Evolutionary conservation across 2,113 vertebrate genomes (phyloP), one percentile per base, ranked within the genome.

Genomic region (Camelus bactrianus): DNA sequence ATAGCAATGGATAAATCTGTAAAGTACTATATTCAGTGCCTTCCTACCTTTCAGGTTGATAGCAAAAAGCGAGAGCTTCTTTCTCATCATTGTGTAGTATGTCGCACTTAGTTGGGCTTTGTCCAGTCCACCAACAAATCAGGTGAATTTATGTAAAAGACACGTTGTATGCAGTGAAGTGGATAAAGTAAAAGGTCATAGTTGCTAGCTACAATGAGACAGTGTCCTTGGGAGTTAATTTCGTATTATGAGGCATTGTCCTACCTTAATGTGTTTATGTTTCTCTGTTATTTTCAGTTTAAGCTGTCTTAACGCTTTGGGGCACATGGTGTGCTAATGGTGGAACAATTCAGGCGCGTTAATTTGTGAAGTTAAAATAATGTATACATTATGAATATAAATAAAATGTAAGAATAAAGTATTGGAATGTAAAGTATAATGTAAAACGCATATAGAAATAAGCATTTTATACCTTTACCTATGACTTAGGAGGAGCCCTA

Each of bases 201-300:
- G 79, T 94, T 90, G 30, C 28, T 73, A 79, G 22, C 56, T 75
- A 26, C 30, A 75, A 58, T 64, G 70, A 92, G 80, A 69, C 15
- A 69, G 26, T 70, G 42, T 83, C 72, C 62, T 90, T 82, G 50
- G 58, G 14, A 77, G 8, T 77, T 89, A 92, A 82, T 87, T 77
- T 56, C 65, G 54, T 72, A 87, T 60, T 85, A 54, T 28, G 89
- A 26, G 24, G 15, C 52, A 65, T 17, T 58, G 24, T 95, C 46
- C 94, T 87, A 87, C 84, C 88, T 79, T 83, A 42, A 30, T 60
- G 26, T 77, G 28, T 85, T 93, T 93, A 54, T 93, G 94, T 94
- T 93, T 88, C 54, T 46, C 28, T n/a, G 46, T 82, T 94, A 85
- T 72, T 85, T 95, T 92, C 32, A 54, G 15, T 75, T 76, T 60